A percentile compares a stretch with the other conserved stretches of the same genome.
Conservation (phyloP, 2,113 vertebrate genomes). For the Atrichornis clamosus region DNA sequence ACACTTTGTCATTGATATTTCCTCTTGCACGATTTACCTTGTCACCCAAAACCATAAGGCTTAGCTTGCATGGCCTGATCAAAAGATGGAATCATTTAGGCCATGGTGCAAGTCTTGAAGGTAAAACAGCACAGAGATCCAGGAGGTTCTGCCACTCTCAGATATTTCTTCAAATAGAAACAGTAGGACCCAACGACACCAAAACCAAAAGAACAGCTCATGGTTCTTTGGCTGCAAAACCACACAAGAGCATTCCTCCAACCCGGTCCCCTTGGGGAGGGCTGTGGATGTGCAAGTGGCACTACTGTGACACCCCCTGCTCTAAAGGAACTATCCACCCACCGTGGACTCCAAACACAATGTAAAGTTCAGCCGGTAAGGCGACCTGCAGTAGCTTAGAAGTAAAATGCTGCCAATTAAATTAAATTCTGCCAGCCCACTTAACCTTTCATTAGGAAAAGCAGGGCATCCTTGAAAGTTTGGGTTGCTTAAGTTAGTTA, state of each 20-base stretch:
- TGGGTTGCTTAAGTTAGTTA: constrained; percentile 1
- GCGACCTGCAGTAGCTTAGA: not conserved
- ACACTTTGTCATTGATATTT: not conserved
- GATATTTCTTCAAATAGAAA: not conserved
- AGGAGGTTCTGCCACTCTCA: not conserved
- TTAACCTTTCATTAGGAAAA: not conserved
- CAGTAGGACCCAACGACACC: not conserved
- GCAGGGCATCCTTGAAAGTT: not conserved
- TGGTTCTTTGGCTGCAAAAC: not conserved
- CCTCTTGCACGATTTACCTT: not conserved
- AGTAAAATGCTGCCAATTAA: not conserved
- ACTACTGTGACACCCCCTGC: not conserved
- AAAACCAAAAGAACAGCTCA: not conserved
- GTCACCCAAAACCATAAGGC: not conserved
- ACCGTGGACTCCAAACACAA: not conserved
- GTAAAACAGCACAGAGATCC: not conserved
- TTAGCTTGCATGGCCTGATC: not conserved
- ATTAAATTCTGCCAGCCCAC: not conserved
- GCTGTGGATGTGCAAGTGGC: not conserved
- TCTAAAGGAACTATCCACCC: not conserved
- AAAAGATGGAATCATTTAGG: not conserved
- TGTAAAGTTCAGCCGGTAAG: not conserved
- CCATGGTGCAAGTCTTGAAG: not conserved
- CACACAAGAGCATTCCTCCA: not conserved
- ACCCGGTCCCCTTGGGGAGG: not conserved